Conservation (phyloP, 2,888 invertebrate species). For the Rhagonycha lutea region DNA sequence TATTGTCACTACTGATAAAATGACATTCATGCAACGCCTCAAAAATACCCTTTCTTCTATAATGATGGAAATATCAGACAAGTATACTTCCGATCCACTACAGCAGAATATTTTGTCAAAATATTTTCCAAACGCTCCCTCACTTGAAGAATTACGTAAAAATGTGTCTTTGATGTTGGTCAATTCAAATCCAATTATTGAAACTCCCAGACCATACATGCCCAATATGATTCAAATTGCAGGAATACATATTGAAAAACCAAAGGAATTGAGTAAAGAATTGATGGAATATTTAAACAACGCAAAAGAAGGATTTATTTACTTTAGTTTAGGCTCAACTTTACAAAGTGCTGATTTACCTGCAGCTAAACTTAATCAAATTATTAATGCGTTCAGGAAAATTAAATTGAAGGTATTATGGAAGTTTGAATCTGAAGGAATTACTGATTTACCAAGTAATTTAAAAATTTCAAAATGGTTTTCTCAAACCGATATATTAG, state of each 20-base stretch:
- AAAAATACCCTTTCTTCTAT: conserved; percentile 34
- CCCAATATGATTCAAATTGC: conserved; percentile 63
- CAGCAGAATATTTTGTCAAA: conserved; percentile 20
- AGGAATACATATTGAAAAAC: conserved; percentile 55
- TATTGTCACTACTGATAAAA: conserved; percentile 34
- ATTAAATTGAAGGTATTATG: conserved; percentile 68
- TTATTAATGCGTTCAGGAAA: conserved; percentile 62
- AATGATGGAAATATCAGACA: neutral
- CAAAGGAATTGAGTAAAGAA: conserved; percentile 48
- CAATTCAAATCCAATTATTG: conserved; percentile 57
- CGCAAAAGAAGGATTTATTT: conserved; percentile 60
- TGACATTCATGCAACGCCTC: conserved; percentile 43
- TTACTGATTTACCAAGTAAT: conserved; percentile 30
- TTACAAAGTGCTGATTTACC: conserved; percentile 61
- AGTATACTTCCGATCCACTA: neutral
- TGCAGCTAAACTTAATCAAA: conserved; percentile 55
- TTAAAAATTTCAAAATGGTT: conserved; percentile 39
- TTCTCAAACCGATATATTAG: conserved; percentile 44
- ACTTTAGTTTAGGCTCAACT: conserved; percentile 66
- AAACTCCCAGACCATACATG: conserved; percentile 57
- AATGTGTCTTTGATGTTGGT: conserved; percentile 39
- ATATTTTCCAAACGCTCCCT: conserved; percentile 34
- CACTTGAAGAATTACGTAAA: conserved; percentile 26
- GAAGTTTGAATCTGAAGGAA: conserved; percentile 67
- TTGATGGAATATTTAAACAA: conserved; percentile 59